Percentiles rank a stretch among this genome's conserved stretches.
phyloP scores from a whole-genome alignment of 35 echinoderm and acorn worm species.

The Holothuria glaberrima region DNA sequence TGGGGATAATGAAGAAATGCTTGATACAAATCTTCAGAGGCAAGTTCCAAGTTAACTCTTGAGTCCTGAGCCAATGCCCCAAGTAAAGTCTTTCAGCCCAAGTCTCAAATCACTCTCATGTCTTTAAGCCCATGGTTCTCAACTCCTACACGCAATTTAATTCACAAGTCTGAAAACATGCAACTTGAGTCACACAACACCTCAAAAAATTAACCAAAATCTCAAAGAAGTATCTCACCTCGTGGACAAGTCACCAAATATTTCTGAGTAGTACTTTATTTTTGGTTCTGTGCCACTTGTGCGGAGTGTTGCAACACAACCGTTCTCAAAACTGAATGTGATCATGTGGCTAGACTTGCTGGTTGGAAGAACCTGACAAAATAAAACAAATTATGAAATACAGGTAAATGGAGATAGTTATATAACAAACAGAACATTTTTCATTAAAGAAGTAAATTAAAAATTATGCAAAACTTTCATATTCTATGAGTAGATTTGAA shows the following conservation, averaged over 20 bases:
- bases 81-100: too few species aligned
- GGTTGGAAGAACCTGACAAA: constrained; percentile 77
- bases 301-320: constrained; percentile 84
- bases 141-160: too few species aligned
- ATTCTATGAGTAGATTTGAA: too few species aligned
- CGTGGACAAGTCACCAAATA: constrained; percentile 66
- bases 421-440: not conserved
- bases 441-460: too few species aligned
- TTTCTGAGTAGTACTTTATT: constrained; percentile 99
- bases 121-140: too few species aligned
- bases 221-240: constrained; percentile 35
- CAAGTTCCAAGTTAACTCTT: too few species aligned
- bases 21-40: too few species aligned
- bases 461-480: too few species aligned
- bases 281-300: constrained; percentile 98
- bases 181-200: not conserved
- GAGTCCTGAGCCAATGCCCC: too few species aligned
- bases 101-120: too few species aligned
- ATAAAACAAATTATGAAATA: not conserved
- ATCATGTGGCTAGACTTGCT: constrained; percentile 99
- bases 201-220: not conserved
- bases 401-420: not conserved
- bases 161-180: too few species aligned
- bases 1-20: too few species aligned
- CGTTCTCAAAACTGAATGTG: constrained; percentile 95